Evolutionary conservation across 23 tunicate genomes (phyloP).

Genomic region (Phallusia fumigata): DNA sequence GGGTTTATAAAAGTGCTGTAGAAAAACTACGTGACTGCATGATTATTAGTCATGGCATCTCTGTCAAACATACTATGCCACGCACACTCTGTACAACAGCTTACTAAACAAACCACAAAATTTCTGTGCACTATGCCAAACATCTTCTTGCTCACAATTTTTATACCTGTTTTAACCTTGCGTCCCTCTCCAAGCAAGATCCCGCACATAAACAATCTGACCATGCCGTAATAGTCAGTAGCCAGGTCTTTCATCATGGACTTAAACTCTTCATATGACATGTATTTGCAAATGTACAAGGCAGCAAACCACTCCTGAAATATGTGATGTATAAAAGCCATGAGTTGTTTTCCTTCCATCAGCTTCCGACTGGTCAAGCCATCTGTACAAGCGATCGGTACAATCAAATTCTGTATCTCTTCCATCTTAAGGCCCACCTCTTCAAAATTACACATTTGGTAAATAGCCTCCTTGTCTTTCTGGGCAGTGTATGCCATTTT

Average conservation of each 20-base stretch:
- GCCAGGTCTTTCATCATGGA: constrained; percentile 13
- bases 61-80: too few relatives aligned
- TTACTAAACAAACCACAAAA: too few relatives aligned
- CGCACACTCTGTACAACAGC: too few relatives aligned
- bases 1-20: too few relatives aligned
- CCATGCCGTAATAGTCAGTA: constrained; percentile 22
- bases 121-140: too few relatives aligned
- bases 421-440: constrained; percentile 10
- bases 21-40: too few relatives aligned
- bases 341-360: neutral
- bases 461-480: neutral
- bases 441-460: neutral
- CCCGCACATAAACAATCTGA: constrained; percentile 35
- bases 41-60: too few relatives aligned
- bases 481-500: constrained; percentile 18
- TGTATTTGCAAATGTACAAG: constrained; percentile 2
- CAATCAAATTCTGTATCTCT: constrained; percentile 14
- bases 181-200: constrained; percentile 14
- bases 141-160: too few relatives aligned
- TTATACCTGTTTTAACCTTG: neutral
- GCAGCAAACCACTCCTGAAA: constrained; percentile 47
- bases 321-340: constrained; percentile 23
- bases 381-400: neutral
- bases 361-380: neutral
- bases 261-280: constrained; percentile 15